These are phyloP conservation scores for Hydropsyche betteni DNA, from an alignment of 2,888 invertebrate genomes.

Conservation along the genomic window DNA sequence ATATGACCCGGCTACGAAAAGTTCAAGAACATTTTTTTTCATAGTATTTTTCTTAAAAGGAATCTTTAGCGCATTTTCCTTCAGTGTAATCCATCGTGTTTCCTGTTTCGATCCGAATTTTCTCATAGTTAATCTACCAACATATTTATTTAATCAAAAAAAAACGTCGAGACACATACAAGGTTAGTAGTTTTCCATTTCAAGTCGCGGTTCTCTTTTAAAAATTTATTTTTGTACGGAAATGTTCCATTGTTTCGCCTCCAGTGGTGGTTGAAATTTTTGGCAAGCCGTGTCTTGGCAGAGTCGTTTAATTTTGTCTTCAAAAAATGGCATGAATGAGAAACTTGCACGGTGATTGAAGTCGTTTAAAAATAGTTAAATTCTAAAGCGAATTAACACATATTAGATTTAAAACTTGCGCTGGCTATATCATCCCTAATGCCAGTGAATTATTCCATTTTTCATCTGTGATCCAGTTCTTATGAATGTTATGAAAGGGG, in stretches of 20 bases:
- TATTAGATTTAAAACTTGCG: too few relatives aligned
- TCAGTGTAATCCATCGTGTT: not conserved
- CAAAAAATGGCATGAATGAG: slow-evolving; percentile 21
- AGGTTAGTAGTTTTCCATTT: not conserved
- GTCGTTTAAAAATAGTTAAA: not conserved
- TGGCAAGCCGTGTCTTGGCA: slow-evolving; percentile 22
- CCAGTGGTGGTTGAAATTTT: slow-evolving; percentile 8
- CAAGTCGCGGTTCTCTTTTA: not conserved
- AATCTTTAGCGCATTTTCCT: slow-evolving; percentile 1
- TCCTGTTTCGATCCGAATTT: not conserved
- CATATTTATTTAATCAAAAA: too few relatives aligned
- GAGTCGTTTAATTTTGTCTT: not conserved
- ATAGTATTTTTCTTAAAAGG: not conserved
- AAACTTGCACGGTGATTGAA: not conserved
- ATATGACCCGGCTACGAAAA: not conserved
- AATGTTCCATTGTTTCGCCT: slow-evolving; percentile 19
- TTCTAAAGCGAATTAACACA: too few relatives aligned
- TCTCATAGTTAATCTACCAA: too few relatives aligned
- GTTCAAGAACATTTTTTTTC: slow-evolving; percentile 9
- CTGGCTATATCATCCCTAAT: too few relatives aligned
- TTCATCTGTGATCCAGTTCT: not conserved
- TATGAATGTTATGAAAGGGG: not conserved
- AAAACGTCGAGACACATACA: too few relatives aligned
- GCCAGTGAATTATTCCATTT: not conserved
- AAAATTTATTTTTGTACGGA: slow-evolving; percentile 19